Evolutionary conservation across 2,888 invertebrate species (phyloP), one percentile per base, ranked within the genome.

Genomic region (Oeneis ivallda): DNA sequence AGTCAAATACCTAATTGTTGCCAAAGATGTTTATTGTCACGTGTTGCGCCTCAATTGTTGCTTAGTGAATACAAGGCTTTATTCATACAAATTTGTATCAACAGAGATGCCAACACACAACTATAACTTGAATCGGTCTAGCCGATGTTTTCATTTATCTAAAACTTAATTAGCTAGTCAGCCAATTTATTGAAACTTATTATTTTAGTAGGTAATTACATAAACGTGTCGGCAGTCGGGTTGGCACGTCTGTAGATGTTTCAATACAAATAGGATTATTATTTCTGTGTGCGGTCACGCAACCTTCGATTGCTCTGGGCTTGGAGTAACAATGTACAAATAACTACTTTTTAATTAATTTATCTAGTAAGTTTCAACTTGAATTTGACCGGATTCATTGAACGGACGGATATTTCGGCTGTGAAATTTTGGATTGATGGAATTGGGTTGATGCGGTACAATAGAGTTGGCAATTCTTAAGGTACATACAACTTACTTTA

Each of bases 371-470:
- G 58, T 8, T 17, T 50, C 5, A 13, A 15, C 17, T 17, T 64
- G 43, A 34, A 17, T 50, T 54, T 63, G 68, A 68, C 63, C 60
- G 56, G 63, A 63, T 65, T 65, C 53, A 19, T 71, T 72, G 68
- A 73, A 72, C 75, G 75, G 75, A 75, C 75, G 75, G 75, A 75
- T 73, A 75, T 72, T 72, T 70, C 70, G 70, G 70, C 69, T 70
- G 69, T 65, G 65, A 67, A 58, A 65, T 68, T 71, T 66, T 62
- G 50, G 61, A 68, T 67, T 61, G 43, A 39, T 62, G 57, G 62
- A 7, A 7, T 37, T 37, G 8, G 9, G 37, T 8, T 9, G 19
- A 47, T 53, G 50, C 43, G 62, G 59, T n/a, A 15, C 19, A 3
- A 32, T 56, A 13, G 26, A 13, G 19, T 17, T 56, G 17, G 17